These are phyloP conservation scores for Stichopus chloronotus DNA, from an alignment of 35 echinoderm and acorn worm species.

Conservation along the genomic window DNA sequence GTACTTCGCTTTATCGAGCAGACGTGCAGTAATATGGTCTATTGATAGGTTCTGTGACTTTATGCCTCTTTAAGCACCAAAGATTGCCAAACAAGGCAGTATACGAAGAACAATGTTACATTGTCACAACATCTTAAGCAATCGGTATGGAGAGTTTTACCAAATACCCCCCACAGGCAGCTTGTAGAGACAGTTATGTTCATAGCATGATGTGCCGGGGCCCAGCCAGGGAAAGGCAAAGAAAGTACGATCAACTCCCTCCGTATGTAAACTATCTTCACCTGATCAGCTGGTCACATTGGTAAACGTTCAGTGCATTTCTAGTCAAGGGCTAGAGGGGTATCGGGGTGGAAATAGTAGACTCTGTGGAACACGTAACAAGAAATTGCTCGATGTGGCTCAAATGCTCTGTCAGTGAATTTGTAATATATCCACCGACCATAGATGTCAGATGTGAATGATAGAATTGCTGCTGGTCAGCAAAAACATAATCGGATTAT, in stretches of 20 bases:
- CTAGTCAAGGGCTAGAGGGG: slow-evolving; percentile 9
- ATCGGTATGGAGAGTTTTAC: slow-evolving; percentile 2
- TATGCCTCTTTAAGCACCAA: neutral
- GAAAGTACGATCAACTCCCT: slow-evolving; percentile 43
- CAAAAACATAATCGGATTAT: too few species aligned
- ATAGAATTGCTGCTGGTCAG: too few species aligned
- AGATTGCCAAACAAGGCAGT: slow-evolving; percentile 9
- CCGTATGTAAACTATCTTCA: neutral
- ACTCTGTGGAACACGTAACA: too few species aligned
- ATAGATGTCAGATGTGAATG: too few species aligned
- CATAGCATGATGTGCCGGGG: slow-evolving; percentile 9
- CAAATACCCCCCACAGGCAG: slow-evolving; percentile 20
- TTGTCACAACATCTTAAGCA: slow-evolving; percentile 28
- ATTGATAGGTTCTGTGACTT: neutral
- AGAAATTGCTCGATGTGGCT: too few species aligned
- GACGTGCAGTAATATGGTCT: too few species aligned
- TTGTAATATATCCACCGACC: too few species aligned
- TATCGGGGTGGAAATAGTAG: neutral
- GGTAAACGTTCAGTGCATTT: slow-evolving; percentile 28
- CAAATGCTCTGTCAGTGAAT: too few species aligned
- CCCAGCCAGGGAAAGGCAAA: neutral
- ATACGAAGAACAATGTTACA: neutral
- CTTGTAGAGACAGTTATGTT: slow-evolving; percentile 21
- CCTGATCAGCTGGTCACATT: slow-evolving; percentile 23
- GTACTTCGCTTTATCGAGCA: too few species aligned